phyloP scores from a whole-genome alignment of 2,888 invertebrate genomes.

The Siphonodentalium dalli region DNA sequence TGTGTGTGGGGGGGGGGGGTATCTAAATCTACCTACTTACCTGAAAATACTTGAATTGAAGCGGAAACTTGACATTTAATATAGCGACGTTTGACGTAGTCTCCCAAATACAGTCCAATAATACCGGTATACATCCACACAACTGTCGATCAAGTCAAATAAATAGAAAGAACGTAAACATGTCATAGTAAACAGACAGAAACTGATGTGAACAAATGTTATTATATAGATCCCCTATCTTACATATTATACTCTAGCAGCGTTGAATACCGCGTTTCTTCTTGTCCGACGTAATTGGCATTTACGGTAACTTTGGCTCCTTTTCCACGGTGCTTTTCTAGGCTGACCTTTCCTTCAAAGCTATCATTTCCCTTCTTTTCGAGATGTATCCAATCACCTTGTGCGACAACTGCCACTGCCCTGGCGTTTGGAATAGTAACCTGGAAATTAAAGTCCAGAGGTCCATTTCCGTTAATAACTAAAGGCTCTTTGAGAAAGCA shows the following conservation, averaged over 20 bases:
- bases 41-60: too few relatives aligned
- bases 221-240: too few relatives aligned
- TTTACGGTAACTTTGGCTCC: constrained; percentile 58
- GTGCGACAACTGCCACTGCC: constrained; percentile 59
- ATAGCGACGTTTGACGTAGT: too few relatives aligned
- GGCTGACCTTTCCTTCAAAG: constrained; percentile 53
- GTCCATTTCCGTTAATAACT: constrained; percentile 39
- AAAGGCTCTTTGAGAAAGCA: constrained; percentile 58
- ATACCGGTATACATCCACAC: too few relatives aligned
- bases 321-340: constrained; percentile 50
- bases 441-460: constrained; percentile 43
- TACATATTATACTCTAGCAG: constrained; percentile 59
- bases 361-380: constrained; percentile 47
- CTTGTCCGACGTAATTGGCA: constrained; percentile 55
- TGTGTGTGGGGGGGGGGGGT: too few relatives aligned
- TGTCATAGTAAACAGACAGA: too few relatives aligned
- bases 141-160: too few relatives aligned
- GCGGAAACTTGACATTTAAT: too few relatives aligned
- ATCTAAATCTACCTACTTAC: too few relatives aligned
- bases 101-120: too few relatives aligned
- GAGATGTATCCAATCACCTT: constrained; percentile 61
- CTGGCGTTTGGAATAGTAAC: constrained; percentile 57
- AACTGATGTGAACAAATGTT: too few relatives aligned
- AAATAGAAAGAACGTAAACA: too few relatives aligned
- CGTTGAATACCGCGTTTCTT: constrained; percentile 61